A percentile compares a stretch with the other conserved stretches of the same genome.
Conservation (phyloP, 2,888 invertebrate species). For the Nematopogon swammerdamellus region DNA sequence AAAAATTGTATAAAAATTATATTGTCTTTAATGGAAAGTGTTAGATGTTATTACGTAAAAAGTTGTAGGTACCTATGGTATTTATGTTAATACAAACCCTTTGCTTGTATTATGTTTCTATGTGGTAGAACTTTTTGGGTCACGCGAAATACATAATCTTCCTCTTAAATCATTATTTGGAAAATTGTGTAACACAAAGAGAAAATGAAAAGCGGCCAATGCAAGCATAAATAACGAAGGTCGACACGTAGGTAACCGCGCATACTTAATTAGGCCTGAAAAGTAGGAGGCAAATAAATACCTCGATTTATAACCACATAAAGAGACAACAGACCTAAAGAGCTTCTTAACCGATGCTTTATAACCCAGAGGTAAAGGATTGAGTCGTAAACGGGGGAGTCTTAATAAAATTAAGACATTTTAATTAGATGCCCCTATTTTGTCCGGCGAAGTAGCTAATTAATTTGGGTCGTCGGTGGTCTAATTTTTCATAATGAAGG, state of each 20-base stretch:
- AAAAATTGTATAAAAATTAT: no score
- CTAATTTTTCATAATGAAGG: conserved; percentile 48
- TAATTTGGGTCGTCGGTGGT: conserved; percentile 35
- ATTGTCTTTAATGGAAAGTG: no score
- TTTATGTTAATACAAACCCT: no score
- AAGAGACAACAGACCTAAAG: not conserved
- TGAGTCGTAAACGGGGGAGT: not conserved
- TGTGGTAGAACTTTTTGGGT: no score
- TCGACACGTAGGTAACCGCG: not conserved
- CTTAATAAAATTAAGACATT: conserved; percentile 52
- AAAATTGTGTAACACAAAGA: no score
- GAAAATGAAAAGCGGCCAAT: no score
- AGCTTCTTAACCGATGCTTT: not conserved
- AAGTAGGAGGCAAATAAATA: not conserved
- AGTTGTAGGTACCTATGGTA: no score
- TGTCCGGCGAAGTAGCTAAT: conserved; percentile 35
- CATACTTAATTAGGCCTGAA: not conserved
- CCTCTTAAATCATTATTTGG: no score
- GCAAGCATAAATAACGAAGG: not conserved
- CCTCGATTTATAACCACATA: not conserved
- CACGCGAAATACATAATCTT: no score
- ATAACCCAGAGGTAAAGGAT: not conserved
- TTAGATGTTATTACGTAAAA: no score
- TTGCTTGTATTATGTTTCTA: no score
- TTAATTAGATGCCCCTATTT: conserved; percentile 50